Conservation (phyloP, 2,888 invertebrate genomes). For the Drosophila diplacantha region DNA sequence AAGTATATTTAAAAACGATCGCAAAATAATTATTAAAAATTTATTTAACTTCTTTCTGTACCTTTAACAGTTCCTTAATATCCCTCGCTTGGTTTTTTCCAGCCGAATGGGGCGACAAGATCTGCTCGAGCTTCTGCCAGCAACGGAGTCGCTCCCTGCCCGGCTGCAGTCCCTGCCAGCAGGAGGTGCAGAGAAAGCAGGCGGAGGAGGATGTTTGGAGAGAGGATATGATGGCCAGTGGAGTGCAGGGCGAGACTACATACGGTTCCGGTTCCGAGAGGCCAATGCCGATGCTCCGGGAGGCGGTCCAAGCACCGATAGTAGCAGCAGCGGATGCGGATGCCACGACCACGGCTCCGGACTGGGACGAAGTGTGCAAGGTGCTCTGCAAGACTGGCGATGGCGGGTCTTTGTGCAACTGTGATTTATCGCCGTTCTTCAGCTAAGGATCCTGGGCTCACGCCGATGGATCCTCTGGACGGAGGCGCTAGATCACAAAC, state of each 20-base stretch:
- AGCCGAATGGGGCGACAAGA: slow-evolving; percentile 39
- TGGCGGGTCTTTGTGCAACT: slow-evolving; percentile 87
- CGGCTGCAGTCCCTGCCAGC: slow-evolving; percentile 74
- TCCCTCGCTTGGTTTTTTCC: not conserved
- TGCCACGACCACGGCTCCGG: slow-evolving; percentile 63
- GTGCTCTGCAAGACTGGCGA: slow-evolving; percentile 83
- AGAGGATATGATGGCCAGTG: slow-evolving; percentile 44
- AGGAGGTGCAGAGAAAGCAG: slow-evolving; percentile 32
- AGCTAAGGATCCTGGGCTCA: slow-evolving; percentile 40
- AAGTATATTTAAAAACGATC: not conserved
- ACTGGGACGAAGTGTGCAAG: slow-evolving; percentile 84
- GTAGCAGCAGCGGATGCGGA: slow-evolving; percentile 8
- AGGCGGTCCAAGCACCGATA: not conserved
- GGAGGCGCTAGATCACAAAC: slow-evolving; percentile 60
- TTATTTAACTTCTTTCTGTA: not conserved
- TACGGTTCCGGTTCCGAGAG: slow-evolving; percentile 39
- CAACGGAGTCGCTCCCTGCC: slow-evolving; percentile 60
- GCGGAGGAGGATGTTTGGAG: slow-evolving; percentile 1
- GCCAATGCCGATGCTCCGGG: not conserved
- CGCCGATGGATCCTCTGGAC: slow-evolving; percentile 5
- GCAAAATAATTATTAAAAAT: no score
- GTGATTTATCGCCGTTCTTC: slow-evolving; percentile 83
- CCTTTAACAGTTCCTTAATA: not conserved
- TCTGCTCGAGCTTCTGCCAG: slow-evolving; percentile 73
- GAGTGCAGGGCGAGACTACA: slow-evolving; percentile 45